Base-by-base conservation (phyloP, 1,140 invertebrate species). In the Heliconius himera region DNA sequence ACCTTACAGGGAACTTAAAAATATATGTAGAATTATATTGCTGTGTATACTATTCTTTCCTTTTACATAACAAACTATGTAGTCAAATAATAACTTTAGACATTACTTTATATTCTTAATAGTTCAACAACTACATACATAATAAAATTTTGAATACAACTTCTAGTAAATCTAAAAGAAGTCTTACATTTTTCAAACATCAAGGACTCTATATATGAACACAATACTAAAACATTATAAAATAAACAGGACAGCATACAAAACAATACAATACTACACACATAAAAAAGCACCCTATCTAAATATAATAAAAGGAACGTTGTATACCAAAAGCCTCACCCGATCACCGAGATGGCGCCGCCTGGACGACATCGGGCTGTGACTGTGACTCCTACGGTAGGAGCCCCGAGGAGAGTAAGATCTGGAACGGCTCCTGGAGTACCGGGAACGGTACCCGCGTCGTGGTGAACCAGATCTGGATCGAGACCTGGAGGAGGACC, bases 301-400 rank as follows among this genome's bases (percentile, higher is more conserved):
- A 49, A 26, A 76, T 75, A 75, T 76, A 29, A 80, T 76, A 81
- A 77, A 66, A 66, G 60, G 60, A 66, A 66, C 60, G 60, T 74
- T 81, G 73, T 84, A 74, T 83, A 84, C 81, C 82, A 82, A 80
- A 78, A 81, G 78, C 56, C 91, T 91, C 88, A 95, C 94, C 93
- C 94, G 89, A 85, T 95, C 94, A 83, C 94, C 94, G 76, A 87
- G 83, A 81, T 95, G 94, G 60, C 94, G 88, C 72, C 92, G 86
- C 8, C 94, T 88, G 46, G 92, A 94, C 8, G 94, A 95, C 94
- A 95, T 95, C 13, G 94, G 94, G 82, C 94, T 95, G 89, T 94
- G 94, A 38, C 90, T 92, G 83, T 94, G 93, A 8, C 89, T 90
- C 78, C 93, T 89, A 77, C 93, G 89, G 82, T 95, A 95, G 18